A percentile compares a stretch with the other conserved stretches of the same genome.
Evolutionary conservation across 2,113 vertebrate genomes (phyloP).

Genomic region (Podiceps cristatus): DNA sequence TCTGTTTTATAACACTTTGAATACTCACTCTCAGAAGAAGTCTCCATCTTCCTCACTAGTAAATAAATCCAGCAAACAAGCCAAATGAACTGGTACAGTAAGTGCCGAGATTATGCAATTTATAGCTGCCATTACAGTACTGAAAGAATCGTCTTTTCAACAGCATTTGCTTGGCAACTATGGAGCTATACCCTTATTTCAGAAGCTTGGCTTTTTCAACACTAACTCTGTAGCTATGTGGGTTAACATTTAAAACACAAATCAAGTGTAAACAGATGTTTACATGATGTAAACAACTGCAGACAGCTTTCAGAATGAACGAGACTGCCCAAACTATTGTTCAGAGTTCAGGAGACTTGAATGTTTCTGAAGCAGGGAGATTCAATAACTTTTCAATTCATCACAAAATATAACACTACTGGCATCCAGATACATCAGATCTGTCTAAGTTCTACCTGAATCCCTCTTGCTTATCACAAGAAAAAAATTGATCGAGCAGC

Average conservation of each 20-base stretch:
- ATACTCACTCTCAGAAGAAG: neutral
- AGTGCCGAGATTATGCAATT: neutral
- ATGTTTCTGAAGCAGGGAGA: neutral
- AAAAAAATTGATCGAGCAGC: neutral
- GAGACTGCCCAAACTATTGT: neutral
- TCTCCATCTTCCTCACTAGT: neutral
- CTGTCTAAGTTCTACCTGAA: neutral
- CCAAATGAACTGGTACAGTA: neutral
- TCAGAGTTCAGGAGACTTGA: neutral
- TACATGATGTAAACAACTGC: too few relatives aligned
- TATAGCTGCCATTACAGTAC: neutral
- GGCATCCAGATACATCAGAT: neutral
- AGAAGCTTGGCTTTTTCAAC: neutral
- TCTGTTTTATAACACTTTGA: neutral
- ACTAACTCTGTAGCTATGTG: neutral
- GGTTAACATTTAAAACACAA: neutral
- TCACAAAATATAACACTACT: neutral
- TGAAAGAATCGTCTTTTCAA: neutral
- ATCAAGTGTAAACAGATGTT: neutral
- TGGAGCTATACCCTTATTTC: neutral
- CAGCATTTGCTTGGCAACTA: fast-evolving
- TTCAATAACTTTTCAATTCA: neutral
- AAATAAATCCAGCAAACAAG: neutral
- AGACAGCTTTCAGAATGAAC: neutral
- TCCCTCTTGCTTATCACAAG: neutral